Percentiles rank a stretch among this genome's conserved stretches.
These are phyloP conservation scores for Troglohyphantes excavatus DNA, from an alignment of 2,888 invertebrate species.

Conservation along the genomic window DNA sequence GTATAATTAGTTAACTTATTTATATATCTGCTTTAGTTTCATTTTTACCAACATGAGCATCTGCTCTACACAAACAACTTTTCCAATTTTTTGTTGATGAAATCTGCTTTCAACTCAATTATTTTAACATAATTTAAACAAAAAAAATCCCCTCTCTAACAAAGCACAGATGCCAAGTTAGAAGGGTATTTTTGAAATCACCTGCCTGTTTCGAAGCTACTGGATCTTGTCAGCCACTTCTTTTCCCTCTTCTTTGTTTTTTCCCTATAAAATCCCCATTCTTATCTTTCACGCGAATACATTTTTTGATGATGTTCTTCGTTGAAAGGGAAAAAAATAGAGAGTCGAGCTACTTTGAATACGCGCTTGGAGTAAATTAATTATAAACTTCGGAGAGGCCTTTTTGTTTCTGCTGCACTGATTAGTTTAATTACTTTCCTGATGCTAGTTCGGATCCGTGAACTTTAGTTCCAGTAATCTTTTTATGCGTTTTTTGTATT, in stretches of 20 bases:
- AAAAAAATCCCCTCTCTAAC: constrained; percentile 41
- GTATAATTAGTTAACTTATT: too few relatives aligned
- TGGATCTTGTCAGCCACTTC: constrained; percentile 52
- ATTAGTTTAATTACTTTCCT: constrained; percentile 75
- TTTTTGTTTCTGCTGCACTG: constrained; percentile 72
- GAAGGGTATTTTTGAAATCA: constrained; percentile 21
- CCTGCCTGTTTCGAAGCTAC: constrained; percentile 36
- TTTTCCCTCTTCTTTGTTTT: constrained; percentile 35
- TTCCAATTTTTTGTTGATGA: neutral
- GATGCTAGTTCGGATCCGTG: constrained; percentile 37
- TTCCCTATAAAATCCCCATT: constrained; percentile 20
- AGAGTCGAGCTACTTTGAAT: constrained; percentile 20
- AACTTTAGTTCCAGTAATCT: constrained; percentile 43
- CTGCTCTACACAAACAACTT: too few relatives aligned
- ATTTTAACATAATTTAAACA: constrained; percentile 1
- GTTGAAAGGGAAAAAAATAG: constrained; percentile 18
- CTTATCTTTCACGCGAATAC: constrained; percentile 52
- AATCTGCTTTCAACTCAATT: neutral
- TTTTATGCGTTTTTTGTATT: constrained; percentile 21
- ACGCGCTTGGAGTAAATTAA: constrained; percentile 64
- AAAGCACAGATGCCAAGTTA: constrained; percentile 40
- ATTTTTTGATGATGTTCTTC: constrained; percentile 58
- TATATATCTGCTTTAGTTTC: too few relatives aligned
- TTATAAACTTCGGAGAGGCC: constrained; percentile 66
- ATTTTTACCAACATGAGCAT: too few relatives aligned